A percentile compares a stretch with the other conserved stretches of the same genome.
phyloP scores from a whole-genome alignment of 2,797 vertebrate species.

The Glossophaga mutica region DNA sequence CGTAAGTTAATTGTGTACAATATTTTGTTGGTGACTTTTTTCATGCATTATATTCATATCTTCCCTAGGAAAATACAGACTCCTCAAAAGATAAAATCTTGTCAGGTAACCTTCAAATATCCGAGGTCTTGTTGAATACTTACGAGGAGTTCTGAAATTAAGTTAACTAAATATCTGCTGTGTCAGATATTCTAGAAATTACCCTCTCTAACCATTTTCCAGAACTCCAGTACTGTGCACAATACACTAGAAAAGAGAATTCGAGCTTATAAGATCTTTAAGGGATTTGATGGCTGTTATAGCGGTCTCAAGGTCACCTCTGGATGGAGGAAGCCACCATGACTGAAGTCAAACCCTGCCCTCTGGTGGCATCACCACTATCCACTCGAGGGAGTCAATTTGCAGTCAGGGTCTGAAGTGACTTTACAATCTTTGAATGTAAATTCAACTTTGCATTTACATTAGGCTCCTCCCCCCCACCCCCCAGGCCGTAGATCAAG shows the following conservation, averaged over 20 bases:
- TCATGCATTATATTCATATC: background rate
- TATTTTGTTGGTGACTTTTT: background rate
- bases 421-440: background rate
- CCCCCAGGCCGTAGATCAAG: background rate
- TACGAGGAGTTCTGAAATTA: background rate
- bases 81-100: background rate
- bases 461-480: background rate
- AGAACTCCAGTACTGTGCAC: background rate
- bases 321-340: background rate
- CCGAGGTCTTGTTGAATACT: background rate
- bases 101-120: background rate
- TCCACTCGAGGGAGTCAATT: background rate
- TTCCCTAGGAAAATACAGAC: background rate
- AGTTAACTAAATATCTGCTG: background rate
- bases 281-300: background rate
- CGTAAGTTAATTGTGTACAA: background rate
- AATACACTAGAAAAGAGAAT: background rate
- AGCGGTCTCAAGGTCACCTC: background rate
- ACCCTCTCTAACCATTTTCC: background rate
- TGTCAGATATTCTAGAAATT: background rate
- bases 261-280: background rate
- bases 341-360: conserved; percentile 52
- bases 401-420: background rate
- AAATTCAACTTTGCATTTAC: background rate
- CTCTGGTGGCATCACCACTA: conserved; percentile 44